Conservation (phyloP, 2,888 invertebrate species). For the Lumbricus terrestris region DNA sequence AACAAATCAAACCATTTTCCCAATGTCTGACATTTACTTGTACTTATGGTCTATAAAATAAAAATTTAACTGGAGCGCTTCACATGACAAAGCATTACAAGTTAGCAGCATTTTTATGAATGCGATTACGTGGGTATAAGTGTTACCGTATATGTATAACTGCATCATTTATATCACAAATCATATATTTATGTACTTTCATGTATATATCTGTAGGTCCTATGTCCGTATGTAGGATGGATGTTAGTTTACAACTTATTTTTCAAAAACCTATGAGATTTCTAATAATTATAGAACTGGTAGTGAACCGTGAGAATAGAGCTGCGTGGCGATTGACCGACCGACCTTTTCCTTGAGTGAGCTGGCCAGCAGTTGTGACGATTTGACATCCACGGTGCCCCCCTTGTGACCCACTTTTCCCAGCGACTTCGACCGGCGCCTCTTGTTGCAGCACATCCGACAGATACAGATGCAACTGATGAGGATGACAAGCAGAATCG, state of each 20-base stretch:
- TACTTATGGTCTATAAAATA: background rate
- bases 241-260: background rate
- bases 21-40: too few relatives aligned
- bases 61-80: background rate
- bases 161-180: too few relatives aligned
- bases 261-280: background rate
- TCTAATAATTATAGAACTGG: too few relatives aligned
- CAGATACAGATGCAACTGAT: conserved; percentile 11
- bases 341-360: conserved; percentile 12
- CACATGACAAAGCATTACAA: background rate
- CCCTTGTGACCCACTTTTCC: background rate
- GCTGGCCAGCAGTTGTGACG: conserved; percentile 3
- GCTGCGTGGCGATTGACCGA: background rate
- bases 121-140: background rate
- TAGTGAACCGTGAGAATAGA: background rate
- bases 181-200: too few relatives aligned
- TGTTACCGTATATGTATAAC: background rate
- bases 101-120: too few relatives aligned
- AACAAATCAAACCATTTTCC: background rate
- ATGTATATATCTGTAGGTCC: too few relatives aligned
- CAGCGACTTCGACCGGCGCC: background rate
- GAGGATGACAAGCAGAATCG: background rate
- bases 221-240: background rate
- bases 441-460: conserved; percentile 7
- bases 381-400: background rate